Base-by-base conservation (phyloP, 2,888 invertebrate genomes). In the Corbicula japonica region DNA sequence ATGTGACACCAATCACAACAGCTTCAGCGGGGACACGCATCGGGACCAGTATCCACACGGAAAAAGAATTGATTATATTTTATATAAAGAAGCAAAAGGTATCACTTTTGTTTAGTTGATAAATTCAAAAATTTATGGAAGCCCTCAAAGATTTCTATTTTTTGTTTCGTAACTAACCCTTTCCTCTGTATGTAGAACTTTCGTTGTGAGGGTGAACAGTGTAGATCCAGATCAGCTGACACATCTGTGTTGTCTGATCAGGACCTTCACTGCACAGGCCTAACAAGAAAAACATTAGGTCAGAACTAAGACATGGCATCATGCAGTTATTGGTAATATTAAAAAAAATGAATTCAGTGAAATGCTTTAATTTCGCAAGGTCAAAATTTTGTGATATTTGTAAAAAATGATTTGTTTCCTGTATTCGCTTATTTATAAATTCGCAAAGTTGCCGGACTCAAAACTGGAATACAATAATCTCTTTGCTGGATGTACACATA, bases 11-110 rank as follows among this genome's bases (percentile, higher is more conserved):
- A 95, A 95, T 6, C 95, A 95, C 83, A 99, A 99, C 93, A 97
- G 96, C 86, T 99, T 98, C 92, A 96, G 97, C 0, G 93, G 95
- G 68, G 92, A 94, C 0, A 94, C 93, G 58, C 88, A 94, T 65
- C 94, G 95, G 1, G 94, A 52, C 1, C 69, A 73, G 66, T 85
- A 72, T 56, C 96, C 96, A 0, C 94, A 95, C 50, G 98, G 98
- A 23, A 97, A 97, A 92, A 95, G 98, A 79, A 98, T 99, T 86
- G 99, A 99, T 94, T 98, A 98, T 93, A 96, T 99, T 85, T 94
- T 98, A 87, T 97, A 96, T 92, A 91, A 92, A 76, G 84, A 84
- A 54, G 93, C 92, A 46, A 58, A 88, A 76, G 92, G 94, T 93
- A 86, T 80, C 80, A 73, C 50, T 5, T 38, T 1, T 38, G 26